Conservation (phyloP, 2,113 vertebrate genomes). For the Sula dactylatra region DNA sequence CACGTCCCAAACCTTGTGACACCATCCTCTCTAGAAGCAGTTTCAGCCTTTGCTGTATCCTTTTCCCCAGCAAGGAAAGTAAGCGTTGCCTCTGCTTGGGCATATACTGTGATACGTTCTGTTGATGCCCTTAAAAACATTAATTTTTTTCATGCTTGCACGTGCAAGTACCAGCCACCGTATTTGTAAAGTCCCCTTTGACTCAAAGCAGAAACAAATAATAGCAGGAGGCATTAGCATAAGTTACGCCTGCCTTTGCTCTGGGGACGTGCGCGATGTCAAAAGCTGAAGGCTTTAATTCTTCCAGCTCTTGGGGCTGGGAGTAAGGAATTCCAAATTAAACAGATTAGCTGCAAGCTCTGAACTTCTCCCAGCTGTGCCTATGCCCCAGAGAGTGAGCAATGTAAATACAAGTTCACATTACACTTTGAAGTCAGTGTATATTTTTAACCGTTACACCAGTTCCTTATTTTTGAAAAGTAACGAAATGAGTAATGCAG, state of each 20-base stretch:
- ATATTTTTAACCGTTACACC: conserved; percentile 1
- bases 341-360: conserved; percentile 19
- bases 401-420: not conserved
- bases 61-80: not conserved
- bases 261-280: not conserved
- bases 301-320: not conserved
- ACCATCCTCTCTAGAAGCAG: not conserved
- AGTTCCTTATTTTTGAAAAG: not conserved
- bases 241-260: not conserved
- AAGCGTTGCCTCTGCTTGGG: not conserved
- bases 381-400: not conserved
- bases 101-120: not conserved
- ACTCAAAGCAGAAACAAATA: not conserved
- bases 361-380: conserved; percentile 4
- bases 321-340: conserved; percentile 38
- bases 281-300: not conserved
- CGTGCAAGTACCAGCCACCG: not conserved
- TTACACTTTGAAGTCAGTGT: not conserved
- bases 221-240: fast-evolving
- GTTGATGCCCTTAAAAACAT: not conserved
- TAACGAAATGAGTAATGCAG: not conserved
- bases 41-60: not conserved
- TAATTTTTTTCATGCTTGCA: not conserved
- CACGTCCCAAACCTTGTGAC: not conserved
- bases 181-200: not conserved